Base-by-base conservation (phyloP, 2,797 vertebrate species). In the Craterocephalus amniculus region DNA sequence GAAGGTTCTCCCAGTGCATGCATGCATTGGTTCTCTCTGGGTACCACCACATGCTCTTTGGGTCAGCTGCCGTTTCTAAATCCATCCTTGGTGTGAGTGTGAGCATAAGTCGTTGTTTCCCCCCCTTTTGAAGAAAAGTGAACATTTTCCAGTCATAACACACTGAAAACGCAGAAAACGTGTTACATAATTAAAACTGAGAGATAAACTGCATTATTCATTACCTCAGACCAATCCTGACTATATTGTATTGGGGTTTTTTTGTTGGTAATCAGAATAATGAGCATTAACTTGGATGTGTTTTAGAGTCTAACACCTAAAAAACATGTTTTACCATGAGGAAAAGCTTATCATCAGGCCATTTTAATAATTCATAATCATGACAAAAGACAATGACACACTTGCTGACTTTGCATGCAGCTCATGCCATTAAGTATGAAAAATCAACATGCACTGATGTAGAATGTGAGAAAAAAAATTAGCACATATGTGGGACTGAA, bases 371-470 rank as follows among this genome's bases (percentile, higher is more conserved):
- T 54, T 63, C 8, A 58, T 10, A 2, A 36, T 45, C 8, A 7
- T 29, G 24, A 55, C 20, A 4, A 56, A 54, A 63, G 24, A 63
- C 35, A 27, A 5, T 35, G 35, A 38, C 51, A 59, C 9, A 12
- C 24, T 65, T 38, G 7, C n/a, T 20, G 24, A 4, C 26, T 18
- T 48, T 56, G 26, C 55, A 29, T 16, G 18, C n/a, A 56, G 32
- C 34, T 65, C 38, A 18, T 14, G 52, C 56, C 35, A 63, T 8
- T 52, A 35, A 32, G 35, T 18, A 22, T 16, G 29, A 64, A 68
- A 67, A 63, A 5, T 16, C 36, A n/a, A 58, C 31, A 43, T 45
- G 26, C 22, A 22, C 61, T 36, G 56, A 63, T 54, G 56, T 54
- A 22, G 56, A 6, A 45, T 16, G 43, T 45, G 18, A 43, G 16